Percentiles rank a stretch among this genome's conserved stretches.
These are phyloP conservation scores for Drosophila tristis DNA, from an alignment of 1,140 invertebrate genomes.

Conservation along the genomic window DNA sequence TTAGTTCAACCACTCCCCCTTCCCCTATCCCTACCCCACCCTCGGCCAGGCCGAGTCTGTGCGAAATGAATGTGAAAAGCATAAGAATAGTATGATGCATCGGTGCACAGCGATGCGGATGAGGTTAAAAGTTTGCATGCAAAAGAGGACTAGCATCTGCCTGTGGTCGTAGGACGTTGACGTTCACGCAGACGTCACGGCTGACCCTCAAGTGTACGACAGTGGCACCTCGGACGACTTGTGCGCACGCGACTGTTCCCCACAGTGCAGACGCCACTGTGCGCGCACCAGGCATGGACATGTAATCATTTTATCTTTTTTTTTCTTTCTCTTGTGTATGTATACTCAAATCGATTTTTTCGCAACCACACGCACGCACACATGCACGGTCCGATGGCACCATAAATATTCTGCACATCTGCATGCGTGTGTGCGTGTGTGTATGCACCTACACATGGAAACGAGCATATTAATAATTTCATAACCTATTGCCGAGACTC, in stretches of 20 bases:
- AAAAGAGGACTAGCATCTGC: no score
- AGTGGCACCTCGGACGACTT: no score
- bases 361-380: conserved; percentile 41
- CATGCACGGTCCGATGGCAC: conserved; percentile 7
- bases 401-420: conserved; percentile 23
- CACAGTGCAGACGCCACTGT: conserved; percentile 23
- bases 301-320: conserved; percentile 10
- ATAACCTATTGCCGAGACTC: conserved; percentile 37
- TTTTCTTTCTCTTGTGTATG: conserved; percentile 40
- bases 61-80: no score
- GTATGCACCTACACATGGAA: no score
- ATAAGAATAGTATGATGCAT: no score
- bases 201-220: conserved; percentile 2
- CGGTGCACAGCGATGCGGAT: no score
- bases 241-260: conserved; percentile 18
- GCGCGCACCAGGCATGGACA: conserved; percentile 4
- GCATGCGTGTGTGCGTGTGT: no score
- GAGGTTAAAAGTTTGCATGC: no score
- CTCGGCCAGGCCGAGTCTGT: no score
- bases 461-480: conserved; percentile 1
- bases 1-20: neutral
- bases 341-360: conserved; percentile 74
- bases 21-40: no score
- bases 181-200: neutral
- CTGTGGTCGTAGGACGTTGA: no score